Evolutionary conservation across 2,888 invertebrate genomes (phyloP).

Genomic region (Dusona sp.): DNA sequence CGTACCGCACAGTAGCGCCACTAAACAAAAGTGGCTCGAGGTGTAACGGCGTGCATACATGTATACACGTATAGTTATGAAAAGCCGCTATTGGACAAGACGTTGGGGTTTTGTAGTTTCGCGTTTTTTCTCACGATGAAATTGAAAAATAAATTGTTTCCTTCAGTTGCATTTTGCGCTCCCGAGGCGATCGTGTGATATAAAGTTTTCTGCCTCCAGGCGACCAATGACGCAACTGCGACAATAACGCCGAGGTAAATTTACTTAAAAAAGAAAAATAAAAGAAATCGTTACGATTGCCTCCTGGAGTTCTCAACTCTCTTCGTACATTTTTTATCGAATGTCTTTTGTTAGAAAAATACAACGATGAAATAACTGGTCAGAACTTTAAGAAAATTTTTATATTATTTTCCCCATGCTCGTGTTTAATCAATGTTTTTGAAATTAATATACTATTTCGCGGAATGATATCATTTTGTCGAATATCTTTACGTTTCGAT

Average conservation of each 20-base stretch:
- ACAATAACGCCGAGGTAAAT: conserved; percentile 30
- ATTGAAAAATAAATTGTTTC: conserved; percentile 60
- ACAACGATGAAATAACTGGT: not conserved
- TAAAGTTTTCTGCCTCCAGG: conserved; percentile 39
- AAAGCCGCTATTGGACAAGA: not conserved
- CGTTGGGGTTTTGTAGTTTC: not conserved
- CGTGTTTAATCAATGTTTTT: not conserved
- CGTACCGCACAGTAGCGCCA: conserved; percentile 32
- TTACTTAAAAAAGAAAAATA: conserved; percentile 39
- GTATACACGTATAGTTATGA: conserved; percentile 10
- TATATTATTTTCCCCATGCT: not conserved
- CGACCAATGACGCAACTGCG: conserved; percentile 8
- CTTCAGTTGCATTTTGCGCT: conserved; percentile 44
- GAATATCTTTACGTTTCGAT: not conserved
- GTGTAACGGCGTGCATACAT: not conserved
- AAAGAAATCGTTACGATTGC: conserved; percentile 4
- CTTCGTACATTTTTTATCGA: not conserved
- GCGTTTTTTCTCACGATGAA: conserved; percentile 25
- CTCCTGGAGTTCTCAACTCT: not conserved
- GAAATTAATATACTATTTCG: not conserved
- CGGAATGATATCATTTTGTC: not conserved
- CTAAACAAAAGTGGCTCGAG: conserved; percentile 24
- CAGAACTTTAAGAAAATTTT: not conserved
- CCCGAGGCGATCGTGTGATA: conserved; percentile 31
- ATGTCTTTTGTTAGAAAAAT: not conserved